Base-by-base conservation (phyloP, 2,888 invertebrate genomes). In the Nephrotoma appendiculata region DNA sequence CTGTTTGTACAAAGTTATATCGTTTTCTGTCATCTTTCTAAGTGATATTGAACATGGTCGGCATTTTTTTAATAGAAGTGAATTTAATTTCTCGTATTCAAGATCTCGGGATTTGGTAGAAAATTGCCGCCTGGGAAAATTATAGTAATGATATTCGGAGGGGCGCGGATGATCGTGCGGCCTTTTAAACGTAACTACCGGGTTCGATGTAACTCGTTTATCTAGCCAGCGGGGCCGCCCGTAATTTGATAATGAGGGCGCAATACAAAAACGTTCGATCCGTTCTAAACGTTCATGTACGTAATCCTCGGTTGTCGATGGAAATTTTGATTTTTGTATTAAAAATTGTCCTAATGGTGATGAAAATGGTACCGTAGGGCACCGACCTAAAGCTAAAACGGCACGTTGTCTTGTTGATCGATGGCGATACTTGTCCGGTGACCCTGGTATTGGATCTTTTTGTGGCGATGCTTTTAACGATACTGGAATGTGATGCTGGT, bases 311-410 rank as follows among this genome's bases (percentile, higher is more conserved):
- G 90, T 90, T 87, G 91, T 89, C 89, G 91, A 90, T 87, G 91
- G 88, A 4, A 91, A 90, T 89, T 93, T 93, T n/a, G 92, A 92
- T 83, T 92, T 91, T 88, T 92, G 92, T 15, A 92, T 90, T 87
- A 93, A 89, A 83, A 92, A 89, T 86, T 92, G 90, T 5, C 93
- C 93, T 44, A 93, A 93, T 12, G 93, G 93, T 45, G 93, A 93
- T 11, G 93, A 93, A 87, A 93, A 91, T 3, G 93, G 93, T 87
- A 93, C 93, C 85, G 92, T 90, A 12, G 92, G 91, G 88, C 92
- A 93, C 87, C 92, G 90, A 41, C 92, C 90, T 12, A 93, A 90
- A 44, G 92, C 92, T 88, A 90, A 90, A 7, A 92, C 90, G 11
- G 90, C 87, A 84, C 93, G 91, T 88, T 92, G 92, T 84, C 93